phyloP scores from a whole-genome alignment of 92 coral and sea anemone genomes.

The Phenganax subtilis region DNA sequence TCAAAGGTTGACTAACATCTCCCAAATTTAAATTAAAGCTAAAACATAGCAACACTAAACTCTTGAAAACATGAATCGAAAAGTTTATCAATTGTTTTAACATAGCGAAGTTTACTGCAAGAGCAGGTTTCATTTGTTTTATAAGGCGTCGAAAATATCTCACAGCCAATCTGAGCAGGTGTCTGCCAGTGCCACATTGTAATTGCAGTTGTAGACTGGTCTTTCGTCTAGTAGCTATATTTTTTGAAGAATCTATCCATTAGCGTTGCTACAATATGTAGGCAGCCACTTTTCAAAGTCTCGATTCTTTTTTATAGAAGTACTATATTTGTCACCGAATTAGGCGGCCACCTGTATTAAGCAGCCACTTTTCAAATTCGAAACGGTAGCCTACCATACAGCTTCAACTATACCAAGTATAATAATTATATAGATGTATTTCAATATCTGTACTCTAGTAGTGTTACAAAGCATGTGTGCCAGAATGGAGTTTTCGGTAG shows the following conservation, averaged over 20 bases:
- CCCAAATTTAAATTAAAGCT: background rate
- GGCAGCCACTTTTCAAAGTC: too few species aligned
- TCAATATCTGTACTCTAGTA: too few species aligned
- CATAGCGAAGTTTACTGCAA: background rate
- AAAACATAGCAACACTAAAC: background rate
- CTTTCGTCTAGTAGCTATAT: background rate
- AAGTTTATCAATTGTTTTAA: background rate
- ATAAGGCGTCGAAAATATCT: background rate
- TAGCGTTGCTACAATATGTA: background rate
- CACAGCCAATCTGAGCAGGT: conserved; percentile 7
- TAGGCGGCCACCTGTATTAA: too few species aligned
- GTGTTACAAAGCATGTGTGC: too few species aligned
- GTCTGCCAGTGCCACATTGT: conserved; percentile 34
- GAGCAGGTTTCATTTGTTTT: background rate
- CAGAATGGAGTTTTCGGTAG: too few species aligned
- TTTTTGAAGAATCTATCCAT: background rate
- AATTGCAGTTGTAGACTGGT: background rate
- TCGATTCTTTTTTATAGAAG: too few species aligned
- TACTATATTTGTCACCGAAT: too few species aligned
- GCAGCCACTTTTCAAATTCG: too few species aligned
- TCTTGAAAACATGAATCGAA: background rate
- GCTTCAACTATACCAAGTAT: too few species aligned
- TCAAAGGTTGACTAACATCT: conserved; percentile 19
- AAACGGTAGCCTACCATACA: too few species aligned
- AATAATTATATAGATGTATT: too few species aligned